These are phyloP conservation scores for Scotopteryx bipunctaria DNA, from an alignment of 2,888 invertebrate species.

Conservation along the genomic window DNA sequence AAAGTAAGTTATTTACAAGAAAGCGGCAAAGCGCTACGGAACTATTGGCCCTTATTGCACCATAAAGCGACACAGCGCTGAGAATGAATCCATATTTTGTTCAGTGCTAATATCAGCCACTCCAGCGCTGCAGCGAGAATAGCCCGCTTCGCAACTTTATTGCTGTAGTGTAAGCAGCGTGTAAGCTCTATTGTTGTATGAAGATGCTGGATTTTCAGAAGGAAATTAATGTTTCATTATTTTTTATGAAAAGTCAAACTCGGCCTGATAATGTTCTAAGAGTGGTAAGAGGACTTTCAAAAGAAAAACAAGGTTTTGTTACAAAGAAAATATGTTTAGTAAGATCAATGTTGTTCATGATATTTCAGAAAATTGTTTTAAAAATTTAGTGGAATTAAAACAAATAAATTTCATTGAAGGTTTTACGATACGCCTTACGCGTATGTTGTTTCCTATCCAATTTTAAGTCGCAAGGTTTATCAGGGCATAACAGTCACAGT, in stretches of 20 bases:
- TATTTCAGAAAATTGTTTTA: no score
- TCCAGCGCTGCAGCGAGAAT: constrained; percentile 44
- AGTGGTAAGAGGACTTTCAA: no score
- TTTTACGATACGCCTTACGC: not conserved
- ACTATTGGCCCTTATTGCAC: constrained; percentile 27
- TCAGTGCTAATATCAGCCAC: constrained; percentile 48
- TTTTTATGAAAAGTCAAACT: not conserved
- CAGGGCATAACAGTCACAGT: not conserved
- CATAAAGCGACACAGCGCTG: constrained; percentile 47
- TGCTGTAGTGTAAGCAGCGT: constrained; percentile 28
- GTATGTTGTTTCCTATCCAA: not conserved
- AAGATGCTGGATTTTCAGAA: constrained; percentile 39
- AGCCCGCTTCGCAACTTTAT: constrained; percentile 37
- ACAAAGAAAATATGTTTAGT: no score
- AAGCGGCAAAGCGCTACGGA: constrained; percentile 19
- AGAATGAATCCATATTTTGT: constrained; percentile 29
- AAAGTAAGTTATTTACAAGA: constrained; percentile 13
- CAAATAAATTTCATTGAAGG: no score
- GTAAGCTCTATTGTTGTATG: constrained; percentile 40
- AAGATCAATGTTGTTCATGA: no score
- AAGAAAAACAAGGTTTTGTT: no score
- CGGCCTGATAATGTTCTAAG: no score
- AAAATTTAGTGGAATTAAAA: no score
- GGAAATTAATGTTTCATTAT: constrained; percentile 3
- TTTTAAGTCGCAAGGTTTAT: not conserved